Percentiles rank a stretch among this genome's conserved stretches.
phyloP scores from a whole-genome alignment of 2,888 invertebrate genomes.

The Timema cristinae region DNA sequence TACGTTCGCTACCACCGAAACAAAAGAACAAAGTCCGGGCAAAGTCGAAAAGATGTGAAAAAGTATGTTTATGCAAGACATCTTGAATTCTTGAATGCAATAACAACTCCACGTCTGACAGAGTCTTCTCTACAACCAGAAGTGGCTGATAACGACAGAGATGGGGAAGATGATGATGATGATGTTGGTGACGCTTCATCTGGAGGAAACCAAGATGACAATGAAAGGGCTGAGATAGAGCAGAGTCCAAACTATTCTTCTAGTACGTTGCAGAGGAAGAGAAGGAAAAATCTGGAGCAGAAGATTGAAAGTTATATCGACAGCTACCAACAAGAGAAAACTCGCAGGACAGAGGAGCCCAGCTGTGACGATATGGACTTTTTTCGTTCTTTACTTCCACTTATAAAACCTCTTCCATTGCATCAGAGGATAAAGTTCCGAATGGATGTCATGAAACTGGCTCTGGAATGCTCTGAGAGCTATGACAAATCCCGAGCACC shows the following conservation, averaged over 20 bases:
- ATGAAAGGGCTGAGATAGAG: too few relatives aligned
- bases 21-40: not conserved
- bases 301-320: too few relatives aligned
- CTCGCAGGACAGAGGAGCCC: not conserved
- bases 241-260: too few relatives aligned
- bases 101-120: not conserved
- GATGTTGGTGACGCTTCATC: not conserved
- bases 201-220: too few relatives aligned
- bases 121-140: not conserved
- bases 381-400: not conserved
- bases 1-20: not conserved
- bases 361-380: not conserved
- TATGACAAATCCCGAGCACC: not conserved
- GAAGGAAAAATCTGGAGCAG: too few relatives aligned
- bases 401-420: not conserved
- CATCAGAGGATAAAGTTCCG: slow-evolving; percentile 4
- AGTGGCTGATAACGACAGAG: not conserved
- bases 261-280: too few relatives aligned
- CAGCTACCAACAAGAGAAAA: too few relatives aligned
- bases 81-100: not conserved
- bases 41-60: not conserved
- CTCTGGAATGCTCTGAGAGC: not conserved
- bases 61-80: not conserved
- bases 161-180: not conserved
- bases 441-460: slow-evolving; percentile 13